phyloP scores from a whole-genome alignment of 2,113 vertebrate genomes.

The Geococcyx californianus region DNA sequence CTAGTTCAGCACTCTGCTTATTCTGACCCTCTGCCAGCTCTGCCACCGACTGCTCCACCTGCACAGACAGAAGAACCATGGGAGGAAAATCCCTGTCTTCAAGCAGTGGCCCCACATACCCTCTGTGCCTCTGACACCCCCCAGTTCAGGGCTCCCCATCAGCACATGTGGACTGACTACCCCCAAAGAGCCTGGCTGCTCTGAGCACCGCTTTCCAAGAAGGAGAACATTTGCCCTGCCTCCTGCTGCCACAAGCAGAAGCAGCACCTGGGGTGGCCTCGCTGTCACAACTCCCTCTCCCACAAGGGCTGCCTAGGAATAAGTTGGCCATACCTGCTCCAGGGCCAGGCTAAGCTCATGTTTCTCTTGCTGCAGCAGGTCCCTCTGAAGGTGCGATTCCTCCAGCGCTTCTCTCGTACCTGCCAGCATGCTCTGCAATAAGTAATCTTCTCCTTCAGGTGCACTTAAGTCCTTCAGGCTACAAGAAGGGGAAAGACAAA shows the following conservation, averaged over 20 bases:
- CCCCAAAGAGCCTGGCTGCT: neutral
- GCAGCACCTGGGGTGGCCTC: neutral
- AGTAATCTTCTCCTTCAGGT: constrained; percentile 70
- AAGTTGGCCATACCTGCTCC: constrained; percentile 70
- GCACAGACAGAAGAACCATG: neutral
- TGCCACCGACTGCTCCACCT: constrained; percentile 77
- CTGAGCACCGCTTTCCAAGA: neutral
- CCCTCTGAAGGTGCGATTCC: constrained; percentile 76
- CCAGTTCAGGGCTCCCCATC: neutral
- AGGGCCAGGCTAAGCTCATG: constrained; percentile 71
- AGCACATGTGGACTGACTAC: neutral
- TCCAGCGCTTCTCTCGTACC: constrained; percentile 76
- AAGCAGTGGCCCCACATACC: neutral
- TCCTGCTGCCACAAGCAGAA: neutral
- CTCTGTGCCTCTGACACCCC: neutral
- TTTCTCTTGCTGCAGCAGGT: constrained; percentile 78
- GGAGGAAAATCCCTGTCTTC: neutral
- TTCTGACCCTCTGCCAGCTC: constrained; percentile 74
- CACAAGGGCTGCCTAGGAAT: neutral
- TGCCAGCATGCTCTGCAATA: constrained; percentile 73
- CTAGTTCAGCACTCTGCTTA: constrained; percentile 71
- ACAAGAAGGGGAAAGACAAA: neutral
- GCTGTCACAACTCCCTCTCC: neutral
- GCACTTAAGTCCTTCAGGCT: constrained; percentile 66
- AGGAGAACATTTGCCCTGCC: neutral